Evolutionary conservation across 1,140 invertebrate species (phyloP), one percentile per base, ranked within the genome.

Genomic region (Epicauta chinensis): DNA sequence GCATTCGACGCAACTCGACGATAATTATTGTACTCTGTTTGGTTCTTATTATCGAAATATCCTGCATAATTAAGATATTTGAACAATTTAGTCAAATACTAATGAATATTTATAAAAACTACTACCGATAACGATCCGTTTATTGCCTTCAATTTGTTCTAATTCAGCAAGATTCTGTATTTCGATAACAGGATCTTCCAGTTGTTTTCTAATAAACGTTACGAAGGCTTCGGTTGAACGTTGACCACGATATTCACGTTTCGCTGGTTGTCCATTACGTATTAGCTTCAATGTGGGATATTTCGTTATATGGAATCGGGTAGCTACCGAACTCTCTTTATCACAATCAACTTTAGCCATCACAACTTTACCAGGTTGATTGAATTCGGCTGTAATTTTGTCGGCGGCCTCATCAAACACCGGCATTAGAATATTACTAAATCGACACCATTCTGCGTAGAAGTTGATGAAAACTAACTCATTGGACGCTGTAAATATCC

Each of bases 331-430:
- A 62, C 79, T 82, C 76, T 98, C 89, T 64, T 77, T 80, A 71
- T 99, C 97, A 78, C 95, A 97, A 71, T 99, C 94, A 4, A 99
- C 91, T 80, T 96, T 96, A 32, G 86, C 96, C 77, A 98, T 87
- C 7, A 96, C 86, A 14, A 98, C 89, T 73, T 82, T 86, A 3
- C 89, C 89, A 42, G 78, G 59, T 59, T 92, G 83, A 32, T 89
- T 87, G 69, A 92, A 90, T 67, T 84, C 82, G 68, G 83, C 79
- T 39, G 74, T 62, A 43, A 98, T 79, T 79, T 91, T 91, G 62
- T 89, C 86, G 14, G 93, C 89, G 23, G 94, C 88, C 75, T 98
- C 93, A 74, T 97, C 93, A 77, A 97, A 99, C 68, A 97, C 87
- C 23, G 97, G 97, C 62, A 89, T 87, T 65, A 99, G 75, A 70